Evolutionary conservation across 2,113 vertebrate genomes (phyloP), one percentile per base, ranked within the genome.

Genomic region (Dipodomys spectabilis): DNA sequence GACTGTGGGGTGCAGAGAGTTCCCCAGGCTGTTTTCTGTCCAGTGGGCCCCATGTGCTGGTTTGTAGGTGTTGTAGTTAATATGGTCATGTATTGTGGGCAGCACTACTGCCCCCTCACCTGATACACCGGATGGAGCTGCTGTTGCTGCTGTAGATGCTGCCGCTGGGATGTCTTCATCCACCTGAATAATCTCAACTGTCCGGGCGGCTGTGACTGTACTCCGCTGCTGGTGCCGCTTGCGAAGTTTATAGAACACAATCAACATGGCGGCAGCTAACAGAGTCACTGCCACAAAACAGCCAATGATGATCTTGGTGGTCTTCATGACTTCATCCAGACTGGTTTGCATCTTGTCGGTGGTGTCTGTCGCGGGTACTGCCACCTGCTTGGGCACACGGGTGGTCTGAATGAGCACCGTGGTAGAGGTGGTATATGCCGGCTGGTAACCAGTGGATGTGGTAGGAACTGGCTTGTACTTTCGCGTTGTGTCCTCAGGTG

Each of bases 261-360:
- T 99, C 96, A 99, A 97, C 99, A 99, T 99, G 97, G 99, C 99
- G 0, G 99, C 99, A 75, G 99, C 99, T 62, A 99, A 96, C 94
- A 99, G 98, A 22, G 99, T 99, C 93, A 99, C 99, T 0, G 99
- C 99, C 97, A 99, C 99, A 90, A 99, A 99, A 97, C 99, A 99
- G 91, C 99, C 99, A 92, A 99, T 99, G 98, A 99, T 99, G 98
- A 99, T 99, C 98, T 99, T 99, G 94, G 99, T 99, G 98, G 99
- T 99, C 98, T 99, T 99, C 99, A 99, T 99, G 96, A 99, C 98
- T 98, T 99, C 99, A 68, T 99, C 99, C 97, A 99, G 97, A 97
- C 99, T 99, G 97, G 99, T 98, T 72, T 99, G 98, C 95, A 97
- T 98, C 95, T 98, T 98, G 96, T 98, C 98, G 20, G 98, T 98